Evolutionary conservation across 2,797 vertebrate genomes (phyloP), one percentile per base, ranked within the genome.

Genomic region (Chelidonichthys spinosus): DNA sequence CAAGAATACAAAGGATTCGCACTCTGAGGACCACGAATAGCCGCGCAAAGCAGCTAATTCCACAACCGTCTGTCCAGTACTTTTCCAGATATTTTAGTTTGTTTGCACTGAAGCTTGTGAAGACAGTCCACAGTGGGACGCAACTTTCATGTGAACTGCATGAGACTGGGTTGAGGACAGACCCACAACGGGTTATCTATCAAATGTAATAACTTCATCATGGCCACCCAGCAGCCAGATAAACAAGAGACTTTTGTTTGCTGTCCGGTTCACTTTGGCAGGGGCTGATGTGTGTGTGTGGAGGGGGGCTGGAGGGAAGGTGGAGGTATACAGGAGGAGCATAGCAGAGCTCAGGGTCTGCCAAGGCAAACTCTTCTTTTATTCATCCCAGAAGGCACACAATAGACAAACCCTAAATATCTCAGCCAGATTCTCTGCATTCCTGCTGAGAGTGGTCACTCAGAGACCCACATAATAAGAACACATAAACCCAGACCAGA

Each of bases 351-450:
- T 69, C 49, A 56, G 37, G 4, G n/a, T 9, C 15, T 60, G 67
- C 72, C 79, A 81, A 72, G 49, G 71, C 63, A 42, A 74, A 72
- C 32, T 71, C 43, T 50, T 39, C 58, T 63, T 83, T 82, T 55
- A 82, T 64, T 85, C 61, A 0, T 75, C 69, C 66, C 79, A 76
- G 66, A 64, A 68, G 63, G 58, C 50, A 49, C 42, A 59, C 69
- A 64, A 40, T 63, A 83, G 74, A 78, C 79, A 60, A 83, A 75
- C 76, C 60, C 77, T 63, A 69, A 89, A 81, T 67, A 74, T 84
- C 82, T 81, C 39, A 70, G 78, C 60, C 52, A 86, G 78, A 93
- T 90, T 89, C 84, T 85, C 81, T 43, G 77, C 83, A 85, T 79
- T 78, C 79, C 79, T 82, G 71, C 86, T 74, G 72, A 74, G 56